Base-by-base conservation (phyloP, 2,113 vertebrate genomes). In the Ophthalmolycus amberensis region DNA sequence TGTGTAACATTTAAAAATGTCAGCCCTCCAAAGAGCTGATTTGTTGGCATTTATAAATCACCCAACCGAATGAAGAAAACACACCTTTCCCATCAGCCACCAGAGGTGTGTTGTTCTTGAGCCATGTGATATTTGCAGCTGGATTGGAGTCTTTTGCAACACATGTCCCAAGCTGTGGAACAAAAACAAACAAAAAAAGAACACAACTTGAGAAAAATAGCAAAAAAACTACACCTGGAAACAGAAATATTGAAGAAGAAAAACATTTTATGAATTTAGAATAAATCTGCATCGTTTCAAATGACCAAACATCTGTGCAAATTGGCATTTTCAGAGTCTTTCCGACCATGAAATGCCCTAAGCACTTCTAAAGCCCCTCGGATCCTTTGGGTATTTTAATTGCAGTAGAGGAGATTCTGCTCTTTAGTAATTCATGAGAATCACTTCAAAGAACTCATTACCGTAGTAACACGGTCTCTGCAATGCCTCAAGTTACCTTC, bases 41-140 rank as follows among this genome's bases (percentile, higher is more conserved):
- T 46, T 32, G 50, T 40, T 64, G 12, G n/a, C 22, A 59, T 48
- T 76, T 66, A 37, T 63, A 69, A 69, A 37, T 59, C 32, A 71
- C 56, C 52, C 25, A 62, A 64, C 27, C 48, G 5, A 8, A 63
- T 40, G 63, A 48, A 16, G 62, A 29, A 75, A 11, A 90, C 91
- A 0, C 82, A 99, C 98, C 95, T 95, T 94, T 94, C 20, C 94
- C 95, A 79, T 95, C 52, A 0, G 92, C 85, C n/a, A 92, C 80
- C 79, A 99, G 83, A 32, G 94, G 85, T 83, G 89, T 91, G 27
- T 95, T 95, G 0, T 97, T 96, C 88, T 91, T 96, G 66, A 96
- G 94, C 98, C 98, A 99, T 0, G 94, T 97, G 80, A 99, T 94
- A 16, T 96, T 96, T 83, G 95, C 96, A 56, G 95, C 90, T 0